Percentiles rank a stretch among this genome's conserved stretches.
These are phyloP conservation scores for Okamejei kenojei DNA, from an alignment of 2,797 vertebrate species.

Conservation along the genomic window DNA sequence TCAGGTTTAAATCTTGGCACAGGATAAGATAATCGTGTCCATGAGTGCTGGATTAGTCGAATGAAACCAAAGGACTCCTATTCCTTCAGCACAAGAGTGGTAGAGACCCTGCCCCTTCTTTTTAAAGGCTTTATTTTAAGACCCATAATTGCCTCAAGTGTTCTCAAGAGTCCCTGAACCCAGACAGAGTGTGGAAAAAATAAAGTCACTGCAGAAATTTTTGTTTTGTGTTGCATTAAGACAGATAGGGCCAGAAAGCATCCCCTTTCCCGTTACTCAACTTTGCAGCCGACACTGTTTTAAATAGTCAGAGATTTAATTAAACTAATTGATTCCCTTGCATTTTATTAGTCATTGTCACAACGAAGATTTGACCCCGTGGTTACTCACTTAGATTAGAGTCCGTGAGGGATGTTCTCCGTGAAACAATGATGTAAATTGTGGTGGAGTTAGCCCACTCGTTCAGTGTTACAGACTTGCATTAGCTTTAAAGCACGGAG, in stretches of 20 bases:
- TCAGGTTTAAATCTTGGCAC: constrained; percentile 55
- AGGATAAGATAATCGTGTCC: constrained; percentile 50
- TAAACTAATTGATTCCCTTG: constrained; percentile 84
- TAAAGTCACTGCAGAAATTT: constrained; percentile 40
- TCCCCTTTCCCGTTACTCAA: constrained; percentile 37
- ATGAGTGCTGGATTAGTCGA: constrained; percentile 59
- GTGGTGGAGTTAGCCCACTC: background rate
- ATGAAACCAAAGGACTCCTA: constrained; percentile 46
- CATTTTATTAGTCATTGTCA: constrained; percentile 77
- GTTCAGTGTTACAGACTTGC: background rate
- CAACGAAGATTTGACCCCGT: constrained; percentile 70
- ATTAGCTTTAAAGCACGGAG: background rate
- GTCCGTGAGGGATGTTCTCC: constrained; percentile 29
- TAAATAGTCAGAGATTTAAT: constrained; percentile 74
- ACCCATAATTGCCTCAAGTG: constrained; percentile 53
- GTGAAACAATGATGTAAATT: constrained; percentile 34
- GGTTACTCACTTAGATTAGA: constrained; percentile 35
- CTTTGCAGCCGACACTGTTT: constrained; percentile 48
- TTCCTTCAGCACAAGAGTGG: constrained; percentile 40
- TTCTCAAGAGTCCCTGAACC: constrained; percentile 44
- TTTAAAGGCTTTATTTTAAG: constrained; percentile 49
- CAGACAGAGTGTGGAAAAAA: constrained; percentile 41
- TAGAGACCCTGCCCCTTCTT: constrained; percentile 46
- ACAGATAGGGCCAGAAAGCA: constrained; percentile 28
- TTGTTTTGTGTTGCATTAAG: constrained; percentile 41